These are phyloP conservation scores for Lasioglossum oenotherae DNA, from an alignment of 2,888 invertebrate species.

Conservation along the genomic window DNA sequence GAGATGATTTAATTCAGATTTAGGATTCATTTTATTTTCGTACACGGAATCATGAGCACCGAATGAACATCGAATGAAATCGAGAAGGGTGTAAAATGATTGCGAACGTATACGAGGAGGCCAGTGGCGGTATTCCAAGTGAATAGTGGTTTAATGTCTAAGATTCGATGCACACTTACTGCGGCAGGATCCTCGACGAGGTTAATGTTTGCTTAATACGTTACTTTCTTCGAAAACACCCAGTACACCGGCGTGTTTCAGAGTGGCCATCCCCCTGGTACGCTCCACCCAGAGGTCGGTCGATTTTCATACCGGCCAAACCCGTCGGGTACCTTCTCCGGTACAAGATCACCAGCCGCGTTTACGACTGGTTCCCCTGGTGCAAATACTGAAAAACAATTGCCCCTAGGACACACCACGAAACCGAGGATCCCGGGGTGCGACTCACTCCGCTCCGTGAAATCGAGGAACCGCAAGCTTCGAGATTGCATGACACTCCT, in stretches of 20 bases:
- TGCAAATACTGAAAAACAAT: slow-evolving; percentile 68
- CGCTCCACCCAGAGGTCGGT: slow-evolving; percentile 73
- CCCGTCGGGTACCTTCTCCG: slow-evolving; percentile 69
- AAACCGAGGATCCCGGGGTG: slow-evolving; percentile 38
- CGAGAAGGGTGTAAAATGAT: slow-evolving; percentile 1
- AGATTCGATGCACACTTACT: neutral
- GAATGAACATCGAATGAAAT: neutral
- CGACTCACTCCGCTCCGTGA: slow-evolving; percentile 30
- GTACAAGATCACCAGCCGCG: slow-evolving; percentile 61
- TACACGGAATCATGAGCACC: neutral
- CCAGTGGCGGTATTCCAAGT: neutral
- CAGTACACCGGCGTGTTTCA: slow-evolving; percentile 72
- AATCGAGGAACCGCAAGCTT: slow-evolving; percentile 45
- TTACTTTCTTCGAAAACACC: slow-evolving; percentile 67
- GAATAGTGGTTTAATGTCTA: neutral
- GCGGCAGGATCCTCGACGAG: neutral
- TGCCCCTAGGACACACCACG: slow-evolving; percentile 54
- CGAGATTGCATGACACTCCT: neutral
- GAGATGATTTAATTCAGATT: neutral
- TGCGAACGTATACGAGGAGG: neutral
- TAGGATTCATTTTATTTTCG: neutral
- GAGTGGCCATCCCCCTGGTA: slow-evolving; percentile 62
- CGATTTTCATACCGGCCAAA: slow-evolving; percentile 79
- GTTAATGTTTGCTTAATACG: slow-evolving; percentile 28
- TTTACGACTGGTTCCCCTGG: slow-evolving; percentile 61